A percentile compares a stretch with the other conserved stretches of the same genome.
phyloP scores from a whole-genome alignment of 2,797 vertebrate species.

The Corythornis leucogaster region DNA sequence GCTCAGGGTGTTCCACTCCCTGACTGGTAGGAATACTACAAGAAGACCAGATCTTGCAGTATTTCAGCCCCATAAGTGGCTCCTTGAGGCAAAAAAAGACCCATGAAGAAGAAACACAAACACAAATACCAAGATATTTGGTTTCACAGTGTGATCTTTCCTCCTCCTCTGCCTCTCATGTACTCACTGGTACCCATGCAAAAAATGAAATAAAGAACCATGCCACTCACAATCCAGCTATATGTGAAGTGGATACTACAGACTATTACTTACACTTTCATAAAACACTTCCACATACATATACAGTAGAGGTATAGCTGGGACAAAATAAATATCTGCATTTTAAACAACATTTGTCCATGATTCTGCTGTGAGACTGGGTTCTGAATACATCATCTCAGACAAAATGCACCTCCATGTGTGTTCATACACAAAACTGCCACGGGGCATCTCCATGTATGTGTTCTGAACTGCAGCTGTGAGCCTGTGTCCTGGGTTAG shows the following conservation, averaged over 20 bases:
- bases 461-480: background rate
- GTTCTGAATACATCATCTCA: background rate
- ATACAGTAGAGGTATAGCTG: background rate
- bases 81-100: slow-evolving; percentile 69
- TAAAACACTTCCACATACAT: background rate
- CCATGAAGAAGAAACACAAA: slow-evolving; percentile 59
- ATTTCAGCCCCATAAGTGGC: slow-evolving; percentile 67
- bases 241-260: background rate
- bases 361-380: background rate
- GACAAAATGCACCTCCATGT: background rate
- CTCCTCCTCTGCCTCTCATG: background rate
- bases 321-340: background rate
- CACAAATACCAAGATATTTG: slow-evolving; percentile 50
- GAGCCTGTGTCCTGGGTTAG: background rate
- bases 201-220: slow-evolving; percentile 28
- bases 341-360: background rate
- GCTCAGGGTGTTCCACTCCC: slow-evolving; percentile 63
- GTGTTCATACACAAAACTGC: background rate
- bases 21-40: slow-evolving; percentile 45
- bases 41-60: slow-evolving; percentile 65
- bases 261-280: background rate
- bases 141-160: slow-evolving; percentile 37
- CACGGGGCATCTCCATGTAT: background rate
- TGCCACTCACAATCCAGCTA: background rate
- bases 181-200: background rate